A percentile compares a stretch with the other conserved stretches of the same genome.
Evolutionary conservation across 2,888 invertebrate species (phyloP).

Genomic region (Protophormia terraenovae): DNA sequence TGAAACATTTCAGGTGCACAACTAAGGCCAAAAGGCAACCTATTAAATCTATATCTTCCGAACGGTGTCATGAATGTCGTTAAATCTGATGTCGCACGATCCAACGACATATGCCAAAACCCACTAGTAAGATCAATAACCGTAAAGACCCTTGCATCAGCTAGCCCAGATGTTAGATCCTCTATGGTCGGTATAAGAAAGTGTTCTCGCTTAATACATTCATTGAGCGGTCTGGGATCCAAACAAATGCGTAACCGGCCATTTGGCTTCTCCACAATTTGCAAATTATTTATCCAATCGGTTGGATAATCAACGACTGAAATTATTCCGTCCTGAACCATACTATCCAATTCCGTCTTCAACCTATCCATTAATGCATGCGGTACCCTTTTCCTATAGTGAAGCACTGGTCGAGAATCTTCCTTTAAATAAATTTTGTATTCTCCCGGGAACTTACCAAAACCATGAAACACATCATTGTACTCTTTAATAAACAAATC

Average conservation of each 20-base stretch:
- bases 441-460: neutral
- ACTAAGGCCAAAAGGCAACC: conserved; percentile 71
- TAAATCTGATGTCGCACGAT: conserved; percentile 42
- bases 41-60: conserved; percentile 70
- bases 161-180: conserved; percentile 49
- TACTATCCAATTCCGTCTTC: neutral
- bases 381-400: neutral
- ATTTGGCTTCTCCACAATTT: conserved; percentile 68
- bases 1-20: conserved; percentile 76
- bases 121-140: conserved; percentile 48
- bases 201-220: conserved; percentile 43
- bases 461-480: neutral
- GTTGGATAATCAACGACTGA: conserved; percentile 26
- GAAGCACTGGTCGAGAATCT: neutral
- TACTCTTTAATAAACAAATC: neutral
- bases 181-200: conserved; percentile 66
- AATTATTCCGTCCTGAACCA: neutral
- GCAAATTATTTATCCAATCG: conserved; percentile 68
- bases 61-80: conserved; percentile 58
- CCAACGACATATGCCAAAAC: conserved; percentile 45
- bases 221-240: conserved; percentile 37
- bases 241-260: conserved; percentile 65
- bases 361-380: conserved; percentile 4
- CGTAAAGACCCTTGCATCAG: conserved; percentile 31
- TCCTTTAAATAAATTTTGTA: neutral